Base-by-base conservation (phyloP, 2,113 vertebrate genomes). In the Amazona guildingii region DNA sequence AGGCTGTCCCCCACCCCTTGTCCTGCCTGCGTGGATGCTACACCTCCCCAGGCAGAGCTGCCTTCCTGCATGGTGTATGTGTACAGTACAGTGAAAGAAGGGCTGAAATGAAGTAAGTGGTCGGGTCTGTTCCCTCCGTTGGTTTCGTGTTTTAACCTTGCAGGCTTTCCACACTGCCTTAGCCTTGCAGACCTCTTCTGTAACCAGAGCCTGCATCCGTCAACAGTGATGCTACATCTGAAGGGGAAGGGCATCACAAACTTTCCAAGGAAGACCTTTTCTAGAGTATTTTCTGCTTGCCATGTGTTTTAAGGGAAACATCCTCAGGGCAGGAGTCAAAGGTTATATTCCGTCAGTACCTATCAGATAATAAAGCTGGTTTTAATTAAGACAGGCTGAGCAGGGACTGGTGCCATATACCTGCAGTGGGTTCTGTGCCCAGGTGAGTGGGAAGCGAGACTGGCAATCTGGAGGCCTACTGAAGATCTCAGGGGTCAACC, bases 311-410 rank as follows among this genome's bases (percentile, higher is more conserved):
- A 41, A 57, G 66, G 39, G 84, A 92, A 91, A 87, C 10, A 3
- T 54, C 74, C 63, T 73, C 57, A 17, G 83, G 86, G 68, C 69
- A 95, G 57, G 46, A 87, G 62, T 75, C 3, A 1, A 2, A 4
- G 64, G 70, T 75, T 70, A 31, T 72, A n/a, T 78, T 82, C 80
- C 39, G 27, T 28, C 6, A 2, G 68, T 78, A 62, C 48, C 73
- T 64, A 83, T 75, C 86, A 88, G 67, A 85, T 87, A 87, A 64
- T 89, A 77, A 87, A 94, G 81, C 33, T 90, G 88, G 8, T 83
- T 84, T 88, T 88, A 94, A 94, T 91, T 93, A 81, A 77, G 41
- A 55, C 64, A 78, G 86, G 73, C 64, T 95, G 69, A 86, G 92
- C 69, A 92, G 76, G 61, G 83, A 57, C 69, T 52, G 43, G 37